Percentiles rank a stretch among this genome's conserved stretches.
Conservation (phyloP, 2,888 invertebrate genomes). For the Belgica antarctica region DNA sequence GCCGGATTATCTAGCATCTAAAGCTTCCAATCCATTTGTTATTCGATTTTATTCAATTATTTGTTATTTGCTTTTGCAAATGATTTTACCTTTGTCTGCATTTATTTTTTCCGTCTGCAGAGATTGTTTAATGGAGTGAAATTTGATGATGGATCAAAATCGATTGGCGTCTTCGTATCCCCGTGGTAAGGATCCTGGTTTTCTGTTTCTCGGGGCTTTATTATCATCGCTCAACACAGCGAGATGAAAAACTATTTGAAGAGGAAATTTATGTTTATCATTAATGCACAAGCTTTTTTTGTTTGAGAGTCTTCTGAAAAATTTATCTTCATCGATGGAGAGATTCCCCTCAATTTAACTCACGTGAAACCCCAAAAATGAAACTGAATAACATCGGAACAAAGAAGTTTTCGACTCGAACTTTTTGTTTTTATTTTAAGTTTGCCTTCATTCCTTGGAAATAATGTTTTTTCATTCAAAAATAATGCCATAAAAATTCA, state of each 20-base stretch:
- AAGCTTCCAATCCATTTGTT: constrained; percentile 1
- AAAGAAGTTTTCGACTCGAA: too few species aligned
- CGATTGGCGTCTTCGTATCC: neutral
- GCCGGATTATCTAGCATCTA: constrained; percentile 12
- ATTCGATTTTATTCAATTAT: constrained; percentile 27
- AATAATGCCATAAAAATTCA: constrained; percentile 42
- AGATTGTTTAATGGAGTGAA: neutral
- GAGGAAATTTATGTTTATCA: too few species aligned
- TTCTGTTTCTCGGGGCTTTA: too few species aligned
- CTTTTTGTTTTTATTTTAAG: neutral
- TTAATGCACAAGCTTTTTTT: too few species aligned
- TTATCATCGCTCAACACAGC: too few species aligned
- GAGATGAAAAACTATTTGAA: too few species aligned
- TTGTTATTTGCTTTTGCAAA: neutral
- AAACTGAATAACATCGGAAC: too few species aligned
- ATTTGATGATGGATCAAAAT: neutral
- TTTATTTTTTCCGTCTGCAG: neutral
- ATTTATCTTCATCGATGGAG: too few species aligned
- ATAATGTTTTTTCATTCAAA: constrained; percentile 8
- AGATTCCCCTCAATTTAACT: too few species aligned
- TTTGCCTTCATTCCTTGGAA: neutral
- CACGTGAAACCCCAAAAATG: too few species aligned
- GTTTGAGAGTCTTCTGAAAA: too few species aligned
- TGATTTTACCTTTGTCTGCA: neutral
- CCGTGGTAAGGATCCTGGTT: too few species aligned